A percentile compares a stretch with the other conserved stretches of the same genome.
Conservation (phyloP, 2,888 invertebrate genomes). For the Drosophila setosimentum region DNA sequence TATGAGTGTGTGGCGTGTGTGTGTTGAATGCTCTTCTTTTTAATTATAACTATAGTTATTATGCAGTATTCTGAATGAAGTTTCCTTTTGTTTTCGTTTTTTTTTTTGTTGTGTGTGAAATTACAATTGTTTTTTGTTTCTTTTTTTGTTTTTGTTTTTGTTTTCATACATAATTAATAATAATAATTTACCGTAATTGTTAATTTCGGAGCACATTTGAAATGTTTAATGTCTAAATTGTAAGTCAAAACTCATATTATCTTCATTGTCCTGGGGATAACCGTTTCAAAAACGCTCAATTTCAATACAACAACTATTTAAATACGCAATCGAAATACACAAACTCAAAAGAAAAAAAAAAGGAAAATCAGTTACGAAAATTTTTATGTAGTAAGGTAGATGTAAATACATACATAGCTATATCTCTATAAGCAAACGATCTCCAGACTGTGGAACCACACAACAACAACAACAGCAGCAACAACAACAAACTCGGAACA, state of each 20-base stretch:
- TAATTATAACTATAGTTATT: conserved; percentile 67
- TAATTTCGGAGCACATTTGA: conserved; percentile 66
- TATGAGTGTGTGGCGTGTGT: conserved; percentile 45
- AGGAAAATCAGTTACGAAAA: conserved; percentile 32
- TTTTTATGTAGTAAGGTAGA: conserved; percentile 32
- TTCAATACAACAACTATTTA: conserved; percentile 73
- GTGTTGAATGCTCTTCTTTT: conserved; percentile 57
- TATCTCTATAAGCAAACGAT: conserved; percentile 50
- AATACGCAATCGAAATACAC: conserved; percentile 53
- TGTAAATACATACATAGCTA: conserved; percentile 48
- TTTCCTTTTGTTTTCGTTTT: conserved; percentile 35
- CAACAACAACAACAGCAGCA: conserved; percentile 13
- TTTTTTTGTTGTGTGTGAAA: conserved; percentile 48
- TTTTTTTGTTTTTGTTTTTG: conserved; percentile 8
- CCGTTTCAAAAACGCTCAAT: conserved; percentile 74
- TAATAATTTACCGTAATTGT: conserved; percentile 56
- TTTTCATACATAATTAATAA: conserved; percentile 46
- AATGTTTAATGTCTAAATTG: conserved; percentile 70
- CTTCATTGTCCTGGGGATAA: conserved; percentile 60
- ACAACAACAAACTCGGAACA: conserved; percentile 31
- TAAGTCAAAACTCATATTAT: conserved; percentile 77
- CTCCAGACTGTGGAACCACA: conserved; percentile 32
- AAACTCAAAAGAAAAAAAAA: conserved; percentile 29
- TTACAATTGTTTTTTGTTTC: conserved; percentile 45
- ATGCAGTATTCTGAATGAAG: conserved; percentile 60